Evolutionary conservation across 2,888 invertebrate species (phyloP).

Genomic region (Lasioglossum leucozonium): DNA sequence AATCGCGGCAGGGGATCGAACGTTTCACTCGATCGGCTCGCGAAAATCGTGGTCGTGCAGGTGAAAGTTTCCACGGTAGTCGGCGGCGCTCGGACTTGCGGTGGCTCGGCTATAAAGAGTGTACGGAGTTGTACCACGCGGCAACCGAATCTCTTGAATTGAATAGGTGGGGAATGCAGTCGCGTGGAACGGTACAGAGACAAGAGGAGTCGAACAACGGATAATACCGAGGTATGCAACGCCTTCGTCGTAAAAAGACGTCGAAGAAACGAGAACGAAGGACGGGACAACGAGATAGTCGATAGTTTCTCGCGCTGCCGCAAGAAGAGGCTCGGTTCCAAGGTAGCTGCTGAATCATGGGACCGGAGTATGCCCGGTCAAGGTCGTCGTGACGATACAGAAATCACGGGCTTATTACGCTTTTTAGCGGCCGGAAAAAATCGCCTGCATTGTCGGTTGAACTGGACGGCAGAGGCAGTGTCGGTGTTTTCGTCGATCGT

Average conservation of each 20-base stretch:
- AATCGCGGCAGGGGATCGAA: slow-evolving; percentile 32
- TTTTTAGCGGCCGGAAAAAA: background rate
- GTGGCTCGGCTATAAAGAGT: background rate
- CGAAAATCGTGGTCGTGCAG: slow-evolving; percentile 53
- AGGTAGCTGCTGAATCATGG: slow-evolving; percentile 72
- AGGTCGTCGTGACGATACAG: slow-evolving; percentile 60
- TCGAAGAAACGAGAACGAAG: slow-evolving; percentile 37
- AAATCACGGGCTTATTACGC: slow-evolving; percentile 36
- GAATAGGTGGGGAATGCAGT: slow-evolving; percentile 56
- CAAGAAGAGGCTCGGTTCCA: slow-evolving; percentile 53
- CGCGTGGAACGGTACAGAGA: slow-evolving; percentile 62
- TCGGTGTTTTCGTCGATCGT: background rate
- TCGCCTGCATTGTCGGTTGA: background rate
- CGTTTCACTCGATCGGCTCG: slow-evolving; percentile 55
- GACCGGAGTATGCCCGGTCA: slow-evolving; percentile 72
- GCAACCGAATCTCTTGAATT: slow-evolving; percentile 50
- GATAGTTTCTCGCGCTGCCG: slow-evolving; percentile 25
- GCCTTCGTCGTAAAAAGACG: slow-evolving; percentile 48
- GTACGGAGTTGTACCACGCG: background rate
- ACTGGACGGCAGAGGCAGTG: background rate
- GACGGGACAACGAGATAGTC: slow-evolving; percentile 24
- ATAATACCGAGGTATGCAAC: slow-evolving; percentile 58
- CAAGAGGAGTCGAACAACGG: slow-evolving; percentile 56
- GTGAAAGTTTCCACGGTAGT: slow-evolving; percentile 61
- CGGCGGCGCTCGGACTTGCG: background rate